Percentiles rank a stretch among this genome's conserved stretches.
Conservation (phyloP, 1,140 invertebrate species). For the Lordiphosa clarofinis region DNA sequence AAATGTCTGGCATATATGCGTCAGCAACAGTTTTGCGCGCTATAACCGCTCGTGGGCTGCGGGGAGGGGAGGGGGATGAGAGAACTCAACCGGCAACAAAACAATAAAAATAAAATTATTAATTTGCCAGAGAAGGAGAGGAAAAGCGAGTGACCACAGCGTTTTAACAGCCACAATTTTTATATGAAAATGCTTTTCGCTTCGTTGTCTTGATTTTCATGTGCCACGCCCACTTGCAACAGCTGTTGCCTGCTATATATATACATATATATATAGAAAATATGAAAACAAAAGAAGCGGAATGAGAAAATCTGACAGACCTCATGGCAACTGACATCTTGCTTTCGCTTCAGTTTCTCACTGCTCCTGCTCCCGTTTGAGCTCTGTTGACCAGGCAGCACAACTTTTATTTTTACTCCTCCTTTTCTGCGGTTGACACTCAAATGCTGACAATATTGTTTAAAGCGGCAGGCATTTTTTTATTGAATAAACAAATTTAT, state of each 20-base stretch:
- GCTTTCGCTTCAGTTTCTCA: constrained; percentile 20
- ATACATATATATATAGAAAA: constrained; percentile 39
- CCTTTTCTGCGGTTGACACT: constrained; percentile 58
- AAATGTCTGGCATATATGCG: constrained; percentile 67
- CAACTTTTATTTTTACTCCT: constrained; percentile 57
- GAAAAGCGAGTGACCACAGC: constrained; percentile 54
- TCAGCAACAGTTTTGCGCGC: constrained; percentile 68
- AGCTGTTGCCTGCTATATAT: constrained; percentile 22
- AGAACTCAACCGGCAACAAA: constrained; percentile 27
- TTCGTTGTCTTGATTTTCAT: constrained; percentile 40
- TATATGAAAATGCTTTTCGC: constrained; percentile 55
- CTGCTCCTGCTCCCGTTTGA: neutral
- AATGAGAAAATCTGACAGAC: constrained; percentile 48
- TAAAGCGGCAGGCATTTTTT: constrained; percentile 46
- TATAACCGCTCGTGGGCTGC: constrained; percentile 39
- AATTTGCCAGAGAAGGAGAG: constrained; percentile 42
- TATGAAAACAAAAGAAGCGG: constrained; percentile 22
- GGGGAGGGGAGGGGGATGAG: neutral
- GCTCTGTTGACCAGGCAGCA: constrained; percentile 45
- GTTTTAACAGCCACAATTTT: constrained; percentile 69
- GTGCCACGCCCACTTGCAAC: constrained; percentile 42
- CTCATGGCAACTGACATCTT: constrained; percentile 41
- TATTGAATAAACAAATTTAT: constrained; percentile 71
- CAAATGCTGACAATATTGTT: constrained; percentile 42
- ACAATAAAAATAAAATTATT: constrained; percentile 76